These are phyloP conservation scores for Phenganax stokvisi DNA, from an alignment of 92 coral and sea anemone genomes.

Conservation along the genomic window DNA sequence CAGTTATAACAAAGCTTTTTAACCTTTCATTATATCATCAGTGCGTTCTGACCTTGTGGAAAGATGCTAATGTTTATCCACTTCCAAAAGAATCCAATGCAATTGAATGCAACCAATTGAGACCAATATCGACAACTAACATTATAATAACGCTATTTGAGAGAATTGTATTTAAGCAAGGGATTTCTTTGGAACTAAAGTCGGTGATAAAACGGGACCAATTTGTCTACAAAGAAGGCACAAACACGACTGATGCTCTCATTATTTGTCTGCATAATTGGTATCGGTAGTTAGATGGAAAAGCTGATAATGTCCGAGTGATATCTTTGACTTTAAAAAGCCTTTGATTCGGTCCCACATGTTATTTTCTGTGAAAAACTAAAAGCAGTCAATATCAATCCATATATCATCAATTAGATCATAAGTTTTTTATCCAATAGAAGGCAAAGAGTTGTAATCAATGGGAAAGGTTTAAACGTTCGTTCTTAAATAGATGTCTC, in stretches of 20 bases:
- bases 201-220: background rate
- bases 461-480: too few species aligned
- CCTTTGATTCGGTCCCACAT: background rate
- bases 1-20: slow-evolving; percentile 44
- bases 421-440: too few species aligned
- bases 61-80: slow-evolving; percentile 39
- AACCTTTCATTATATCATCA: slow-evolving; percentile 39
- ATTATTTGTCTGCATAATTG: too few species aligned
- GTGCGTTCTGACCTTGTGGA: slow-evolving; percentile 46
- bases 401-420: too few species aligned
- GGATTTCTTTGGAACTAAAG: background rate
- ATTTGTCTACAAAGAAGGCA: slow-evolving; percentile 8
- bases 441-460: too few species aligned
- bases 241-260: background rate
- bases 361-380: too few species aligned
- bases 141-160: slow-evolving; percentile 53
- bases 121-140: slow-evolving; percentile 54
- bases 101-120: slow-evolving; percentile 36
- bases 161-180: slow-evolving; percentile 28
- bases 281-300: background rate
- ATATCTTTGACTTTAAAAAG: background rate
- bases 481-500: too few species aligned
- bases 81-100: slow-evolving; percentile 39
- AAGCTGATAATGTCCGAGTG: too few species aligned
- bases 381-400: too few species aligned